phyloP scores from a whole-genome alignment of 2,113 vertebrate species.

The Microcebus griseorufus region DNA sequence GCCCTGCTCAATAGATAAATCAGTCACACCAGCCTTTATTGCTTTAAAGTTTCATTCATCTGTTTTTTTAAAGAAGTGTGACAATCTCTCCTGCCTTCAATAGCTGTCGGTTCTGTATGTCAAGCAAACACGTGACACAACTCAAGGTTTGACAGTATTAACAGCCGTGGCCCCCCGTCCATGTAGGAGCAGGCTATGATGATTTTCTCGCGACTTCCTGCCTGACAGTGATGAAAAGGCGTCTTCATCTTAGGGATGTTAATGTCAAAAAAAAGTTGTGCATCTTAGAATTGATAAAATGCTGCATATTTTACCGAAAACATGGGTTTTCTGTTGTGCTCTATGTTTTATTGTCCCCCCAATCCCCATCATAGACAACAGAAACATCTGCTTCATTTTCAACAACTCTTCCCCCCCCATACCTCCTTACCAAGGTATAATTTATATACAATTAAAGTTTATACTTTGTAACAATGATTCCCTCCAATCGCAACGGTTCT shows the following conservation, averaged over 20 bases:
- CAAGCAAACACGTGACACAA: not conserved
- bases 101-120: not conserved
- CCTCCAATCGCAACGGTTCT: not conserved
- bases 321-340: not conserved
- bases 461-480: not conserved
- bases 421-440: not conserved
- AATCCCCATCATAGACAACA: not conserved
- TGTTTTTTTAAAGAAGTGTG: not conserved
- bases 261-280: not conserved
- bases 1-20: not conserved
- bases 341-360: not conserved
- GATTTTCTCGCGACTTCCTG: not conserved
- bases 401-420: not conserved
- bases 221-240: not conserved
- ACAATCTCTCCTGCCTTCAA: not conserved
- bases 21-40: not conserved
- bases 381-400: not conserved
- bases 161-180: accelerated
- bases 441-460: not conserved
- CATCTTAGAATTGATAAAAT: not conserved
- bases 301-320: not conserved
- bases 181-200: accelerated
- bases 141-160: not conserved
- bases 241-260: not conserved
- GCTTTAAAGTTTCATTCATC: not conserved